Base-by-base conservation (phyloP, 2,797 vertebrate genomes). In the Buphagus erythrorhynchus region DNA sequence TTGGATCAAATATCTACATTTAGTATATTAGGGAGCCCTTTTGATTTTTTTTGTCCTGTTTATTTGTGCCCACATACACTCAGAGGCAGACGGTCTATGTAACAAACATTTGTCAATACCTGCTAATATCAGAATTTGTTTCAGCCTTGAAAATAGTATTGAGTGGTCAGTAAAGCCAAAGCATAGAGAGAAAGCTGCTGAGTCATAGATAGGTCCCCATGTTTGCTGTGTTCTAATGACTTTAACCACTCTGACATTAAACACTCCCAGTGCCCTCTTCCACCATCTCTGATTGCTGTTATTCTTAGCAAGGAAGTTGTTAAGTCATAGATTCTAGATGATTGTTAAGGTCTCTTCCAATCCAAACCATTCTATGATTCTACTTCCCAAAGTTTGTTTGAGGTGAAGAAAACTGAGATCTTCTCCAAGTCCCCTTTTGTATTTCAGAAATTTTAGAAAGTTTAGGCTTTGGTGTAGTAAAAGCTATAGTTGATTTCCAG, bases 381-480 rank as follows among this genome's bases (percentile, higher is more conserved):
- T 46, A 13, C 26, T 59, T 40, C 25, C 9, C 3, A 1, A 52
- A 72, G 31, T 66, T 46, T 0, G 0, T 65, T 77, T 59, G 38
- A n/a, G 51, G 35, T 77, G 33, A 57, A 52, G 29, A 86, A 85
- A 66, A 26, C 9, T 3, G 38, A 83, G 36, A 43, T 78, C 13
- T 45, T 74, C 20, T 87, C 24, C 24, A 71, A 77, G 17, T 79
- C 62, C 20, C 11, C 16, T 61, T 74, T 63, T 62, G 5, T 68
- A 25, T 43, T 82, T 26, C 55, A 36, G 42, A 72, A 31, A 46
- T 75, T 81, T 65, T 59, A 51, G 6, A 15, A 77, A 75, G 20
- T 61, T 51, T 35, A 78, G 31, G 25, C 31, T 79, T 90, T 6
- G 2, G 6, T 19, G 14, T 40, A 52, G 14, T 61, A n/a, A 76